Evolutionary conservation across 2,797 vertebrate species (phyloP), one percentile per base, ranked within the genome.

Genomic region (Calcarius lapponicus): DNA sequence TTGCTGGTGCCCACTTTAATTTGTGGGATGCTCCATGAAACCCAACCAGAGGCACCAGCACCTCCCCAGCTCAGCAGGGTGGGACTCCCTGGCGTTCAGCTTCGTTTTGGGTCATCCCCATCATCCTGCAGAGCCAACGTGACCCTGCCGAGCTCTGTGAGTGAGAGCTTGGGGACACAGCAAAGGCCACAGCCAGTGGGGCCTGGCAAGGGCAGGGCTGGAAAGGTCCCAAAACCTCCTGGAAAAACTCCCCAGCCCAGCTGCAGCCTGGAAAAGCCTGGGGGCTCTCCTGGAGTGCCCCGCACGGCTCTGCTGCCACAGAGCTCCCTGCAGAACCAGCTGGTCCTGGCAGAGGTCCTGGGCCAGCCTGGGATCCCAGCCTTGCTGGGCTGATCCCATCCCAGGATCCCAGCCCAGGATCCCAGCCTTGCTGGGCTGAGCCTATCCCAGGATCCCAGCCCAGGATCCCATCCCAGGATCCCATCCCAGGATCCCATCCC

Each of bases 291-390:
- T 7, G 3, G 6, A 34, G 48, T 11, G 7, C 31, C 31, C n/a
- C 7, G 0, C 29, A 21, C 0, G 0, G 31, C 61, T 40, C 36
- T 36, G 36, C 36, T 36, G 36, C 81, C 80, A 2, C 1, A 0
- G 22, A 51, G 43, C 36, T 93, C 71, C 72, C 14, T 6, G 67
- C 11, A 17, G 76, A 73, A 51, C 75, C 72, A 42, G 82, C 64
- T 45, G 4, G 13, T 8, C 4, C 79, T 34, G 71, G 90, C 70
- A 73, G n/a, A 51, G 2, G 10, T 60, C 57, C 36, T 60, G 57
- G 57, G 25, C 4, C 10, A 29, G 9, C 14, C 18, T 13, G 7
- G 19, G 19, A 57, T 34, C 32, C 42, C 54, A 34, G 22, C 32
- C 20, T 8, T 19, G 29, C 1, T 31, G 29, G 51, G 51, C 3